Base-by-base conservation (phyloP, 2,888 invertebrate species). In the Salpingus planirostris region DNA sequence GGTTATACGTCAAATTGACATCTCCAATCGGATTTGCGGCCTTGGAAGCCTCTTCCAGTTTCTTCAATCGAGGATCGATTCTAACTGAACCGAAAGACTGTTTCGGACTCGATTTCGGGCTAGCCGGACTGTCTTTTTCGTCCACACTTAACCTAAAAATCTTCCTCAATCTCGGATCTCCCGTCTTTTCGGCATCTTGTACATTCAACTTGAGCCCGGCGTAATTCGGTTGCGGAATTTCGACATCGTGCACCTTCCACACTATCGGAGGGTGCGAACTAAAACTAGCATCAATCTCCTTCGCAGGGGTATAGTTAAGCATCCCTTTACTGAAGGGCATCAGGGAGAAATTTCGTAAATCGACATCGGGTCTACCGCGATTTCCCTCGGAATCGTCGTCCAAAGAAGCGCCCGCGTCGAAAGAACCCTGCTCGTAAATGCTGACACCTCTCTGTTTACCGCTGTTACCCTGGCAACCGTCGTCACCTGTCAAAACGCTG, bases 231-330 rank as follows among this genome's bases (percentile, higher is more conserved):
- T 78, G 70, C 0, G 83, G 81, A 51, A 86, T 76, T 33, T 78
- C 76, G 31, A 85, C 62, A 8, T 66, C 52, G 23, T 60, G 44
- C 8, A 72, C 58, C 57, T 76, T 78, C 68, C 81, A 90, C 1
- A 65, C 48, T 29, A 89, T 78, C 0, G 82, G 81, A 1, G 78
- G 75, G 58, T 89, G 88, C 23, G 83, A 80, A 29, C 77, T 77
- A 24, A 85, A 72, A 21, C 85, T 84, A 5, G 83, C 89, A 54
- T 88, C 85, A 39, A 90, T 88, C 68, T 90, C 90, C 0, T 80
- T 83, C 13, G 88, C 88, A 0, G 89, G 87, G 8, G 80, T 75
- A 57, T 86, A 87, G 47, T 83, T 78, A n/a, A 83, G 78, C 50
- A 69, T 67, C 27, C 81, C 76, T 59, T 87, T 85, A n/a, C n/a